phyloP scores from a whole-genome alignment of 2,888 invertebrate species.

The Anthophora plumipes region DNA sequence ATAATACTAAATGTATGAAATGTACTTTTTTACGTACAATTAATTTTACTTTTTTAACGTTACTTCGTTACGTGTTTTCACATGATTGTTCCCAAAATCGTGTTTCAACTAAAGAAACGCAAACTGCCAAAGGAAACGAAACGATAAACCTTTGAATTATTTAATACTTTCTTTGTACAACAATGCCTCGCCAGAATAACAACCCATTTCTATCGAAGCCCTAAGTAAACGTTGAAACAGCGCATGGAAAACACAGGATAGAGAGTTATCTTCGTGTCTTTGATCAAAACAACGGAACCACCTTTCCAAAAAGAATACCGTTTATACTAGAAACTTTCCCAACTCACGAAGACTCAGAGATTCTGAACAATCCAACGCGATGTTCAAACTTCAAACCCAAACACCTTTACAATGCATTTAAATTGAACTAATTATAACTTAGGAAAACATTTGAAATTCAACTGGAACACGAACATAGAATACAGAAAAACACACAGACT shows the following conservation, averaged over 20 bases:
- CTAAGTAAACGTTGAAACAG: background rate
- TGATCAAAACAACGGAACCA: background rate
- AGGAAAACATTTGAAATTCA: too few relatives aligned
- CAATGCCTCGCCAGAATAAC: background rate
- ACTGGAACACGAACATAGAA: too few relatives aligned
- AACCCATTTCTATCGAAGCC: background rate
- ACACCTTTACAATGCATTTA: too few relatives aligned
- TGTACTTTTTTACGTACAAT: too few relatives aligned
- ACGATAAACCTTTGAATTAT: background rate
- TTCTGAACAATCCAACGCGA: too few relatives aligned
- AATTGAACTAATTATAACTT: too few relatives aligned
- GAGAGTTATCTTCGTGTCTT: background rate
- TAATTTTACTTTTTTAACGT: slow-evolving; percentile 6
- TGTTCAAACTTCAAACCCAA: too few relatives aligned
- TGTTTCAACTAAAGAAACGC: too few relatives aligned
- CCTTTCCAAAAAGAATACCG: background rate
- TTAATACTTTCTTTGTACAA: background rate
- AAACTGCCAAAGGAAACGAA: too few relatives aligned
- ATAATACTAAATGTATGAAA: too few relatives aligned
- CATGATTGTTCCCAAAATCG: background rate
- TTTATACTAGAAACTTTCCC: background rate
- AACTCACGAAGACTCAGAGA: background rate
- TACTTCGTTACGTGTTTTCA: background rate
- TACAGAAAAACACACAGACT: too few relatives aligned
- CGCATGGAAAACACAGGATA: background rate